These are phyloP conservation scores for Theonella swinhoei DNA, from an alignment of 37 sponge, comb jelly and placozoan genomes.

Conservation along the genomic window DNA sequence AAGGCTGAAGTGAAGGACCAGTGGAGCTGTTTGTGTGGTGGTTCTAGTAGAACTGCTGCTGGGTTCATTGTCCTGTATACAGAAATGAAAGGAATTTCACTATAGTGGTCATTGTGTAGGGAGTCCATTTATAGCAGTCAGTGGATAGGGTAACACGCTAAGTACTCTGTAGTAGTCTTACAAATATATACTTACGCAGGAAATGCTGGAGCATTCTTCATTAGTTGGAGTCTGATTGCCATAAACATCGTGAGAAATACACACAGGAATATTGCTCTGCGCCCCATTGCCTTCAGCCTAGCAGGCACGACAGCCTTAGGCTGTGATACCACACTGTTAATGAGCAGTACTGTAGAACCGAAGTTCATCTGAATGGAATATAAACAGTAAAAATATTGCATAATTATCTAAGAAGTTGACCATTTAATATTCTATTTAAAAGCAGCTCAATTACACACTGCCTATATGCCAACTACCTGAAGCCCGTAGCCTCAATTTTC, in stretches of 20 bases:
- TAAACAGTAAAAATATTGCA: not conserved
- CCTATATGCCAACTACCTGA: too few species aligned
- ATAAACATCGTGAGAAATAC: constrained; percentile 21
- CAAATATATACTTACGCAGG: constrained; percentile 50
- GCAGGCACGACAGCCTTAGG: not conserved
- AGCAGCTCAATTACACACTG: too few species aligned
- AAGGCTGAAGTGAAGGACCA: constrained; percentile 68
- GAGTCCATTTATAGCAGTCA: too few species aligned
- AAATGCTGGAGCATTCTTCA: constrained; percentile 39
- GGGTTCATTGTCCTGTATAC: constrained; percentile 73
- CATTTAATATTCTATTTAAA: too few species aligned
- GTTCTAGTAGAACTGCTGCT: constrained; percentile 52
- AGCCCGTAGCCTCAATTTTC: too few species aligned
- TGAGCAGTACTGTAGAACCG: not conserved
- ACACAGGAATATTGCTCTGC: not conserved
- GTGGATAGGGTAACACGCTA: too few species aligned
- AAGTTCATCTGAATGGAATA: not conserved
- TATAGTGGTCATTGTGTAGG: too few species aligned
- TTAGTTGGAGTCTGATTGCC: constrained; percentile 30
- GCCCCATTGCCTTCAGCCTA: constrained; percentile 5
- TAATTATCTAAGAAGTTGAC: too few species aligned
- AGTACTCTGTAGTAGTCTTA: too few species aligned
- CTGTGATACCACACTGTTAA: not conserved
- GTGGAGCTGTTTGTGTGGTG: constrained; percentile 75
- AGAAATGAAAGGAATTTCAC: too few species aligned